phyloP scores from a whole-genome alignment of 2,797 vertebrate genomes.

The Poecile montanus region DNA sequence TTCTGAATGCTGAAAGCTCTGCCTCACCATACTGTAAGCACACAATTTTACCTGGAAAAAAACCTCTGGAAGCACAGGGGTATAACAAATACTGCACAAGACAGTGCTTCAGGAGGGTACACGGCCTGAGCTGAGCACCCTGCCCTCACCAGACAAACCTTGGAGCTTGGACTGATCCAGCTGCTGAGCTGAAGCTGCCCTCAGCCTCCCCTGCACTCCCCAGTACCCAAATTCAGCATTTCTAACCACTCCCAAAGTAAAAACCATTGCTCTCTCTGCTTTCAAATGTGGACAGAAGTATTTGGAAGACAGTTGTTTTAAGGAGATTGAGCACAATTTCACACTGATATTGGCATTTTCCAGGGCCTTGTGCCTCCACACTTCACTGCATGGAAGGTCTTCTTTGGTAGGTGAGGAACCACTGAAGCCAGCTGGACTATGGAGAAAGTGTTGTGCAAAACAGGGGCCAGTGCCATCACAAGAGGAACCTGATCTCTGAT shows the following conservation, averaged over 20 bases:
- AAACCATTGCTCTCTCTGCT: not conserved
- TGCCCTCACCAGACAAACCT: not conserved
- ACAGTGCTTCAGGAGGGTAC: not conserved
- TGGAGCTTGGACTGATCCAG: rapidly evolving
- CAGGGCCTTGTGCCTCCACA: not conserved
- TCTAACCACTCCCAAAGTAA: not conserved
- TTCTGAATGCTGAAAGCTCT: not conserved
- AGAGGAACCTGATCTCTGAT: not conserved
- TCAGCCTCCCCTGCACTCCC: not conserved
- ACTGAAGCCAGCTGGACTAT: not conserved
- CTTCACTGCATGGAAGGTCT: not conserved
- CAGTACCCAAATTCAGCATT: not conserved
- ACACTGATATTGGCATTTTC: not conserved
- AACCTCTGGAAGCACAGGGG: not conserved
- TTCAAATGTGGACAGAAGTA: not conserved
- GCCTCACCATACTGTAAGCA: not conserved
- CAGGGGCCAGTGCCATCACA: not conserved
- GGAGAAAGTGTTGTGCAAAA: not conserved
- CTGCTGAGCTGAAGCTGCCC: not conserved
- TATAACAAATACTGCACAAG: not conserved
- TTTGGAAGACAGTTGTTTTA: not conserved
- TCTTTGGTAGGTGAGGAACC: not conserved
- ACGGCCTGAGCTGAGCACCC: rapidly evolving
- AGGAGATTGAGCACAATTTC: not conserved
- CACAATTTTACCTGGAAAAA: not conserved